Base-by-base conservation (phyloP, 1,140 invertebrate genomes). In the Drosophila nikananu region DNA sequence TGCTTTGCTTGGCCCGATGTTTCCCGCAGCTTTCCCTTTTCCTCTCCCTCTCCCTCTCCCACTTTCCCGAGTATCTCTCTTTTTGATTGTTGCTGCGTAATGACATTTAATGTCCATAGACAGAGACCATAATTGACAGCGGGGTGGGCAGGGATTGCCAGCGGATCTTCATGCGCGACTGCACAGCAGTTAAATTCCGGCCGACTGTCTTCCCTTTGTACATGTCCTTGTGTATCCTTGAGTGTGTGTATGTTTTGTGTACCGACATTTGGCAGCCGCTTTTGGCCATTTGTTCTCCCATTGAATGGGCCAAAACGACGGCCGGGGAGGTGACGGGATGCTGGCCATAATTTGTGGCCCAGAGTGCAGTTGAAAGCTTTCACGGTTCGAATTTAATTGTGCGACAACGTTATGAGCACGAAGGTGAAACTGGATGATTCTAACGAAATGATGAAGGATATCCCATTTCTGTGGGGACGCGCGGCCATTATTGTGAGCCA, bases 21-120 rank as follows among this genome's bases (percentile, higher is more conserved):
- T 64, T 55, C 39, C 57, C 37, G 21, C 1, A 17, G 35, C 27
- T 30, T 30, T 61, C n/a, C 32, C 27, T 30, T 44, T 44, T 27
- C n/a, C 30, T 32, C n/a, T n/a, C 15, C 23, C 4, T 5, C 5
- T 5, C 12, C 25, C 19, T 13, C n/a, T 49, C 41, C 8, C n/a
- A 9, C 19, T 35, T 55, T 25, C 4, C 65, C 42, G 15, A 41
- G 25, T n/a, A 46, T 62, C 21, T 51, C 72, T 82, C 83, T 35
- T 76, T 82, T 84, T 90, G 81, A 89, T 89, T 90, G 81, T 82
- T 90, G 81, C 86, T 80, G 86, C 86, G 82, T 90, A 90, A 90
- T 90, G 86, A 82, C 86, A 90, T 90, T 91, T 90, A 90, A 90
- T 90, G 86, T 86, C 86, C 82, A 82, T 80, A 71, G 81, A 74